A percentile compares a stretch with the other conserved stretches of the same genome.
Conservation (phyloP, 2,888 invertebrate genomes). For the Chrysodeixis includens region DNA sequence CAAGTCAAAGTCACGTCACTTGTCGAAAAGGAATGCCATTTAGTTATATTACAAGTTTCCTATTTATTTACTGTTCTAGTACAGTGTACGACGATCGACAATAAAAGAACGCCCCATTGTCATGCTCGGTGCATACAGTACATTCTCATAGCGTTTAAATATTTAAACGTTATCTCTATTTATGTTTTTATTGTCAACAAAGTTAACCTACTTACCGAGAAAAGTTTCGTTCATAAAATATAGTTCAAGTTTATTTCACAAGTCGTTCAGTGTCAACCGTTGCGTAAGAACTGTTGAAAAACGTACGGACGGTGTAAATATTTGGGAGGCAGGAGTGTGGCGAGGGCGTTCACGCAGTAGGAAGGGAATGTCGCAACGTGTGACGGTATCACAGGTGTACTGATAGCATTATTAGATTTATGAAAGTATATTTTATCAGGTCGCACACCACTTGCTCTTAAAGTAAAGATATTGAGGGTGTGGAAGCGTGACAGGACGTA, state of each 20-base stretch:
- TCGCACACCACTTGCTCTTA: no score
- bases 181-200: background rate
- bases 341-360: constrained; percentile 22
- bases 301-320: constrained; percentile 40
- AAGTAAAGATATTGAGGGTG: no score
- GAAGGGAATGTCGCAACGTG: background rate
- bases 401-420: background rate
- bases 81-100: no score
- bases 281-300: constrained; percentile 46
- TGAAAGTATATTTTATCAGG: no score
- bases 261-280: constrained; percentile 29
- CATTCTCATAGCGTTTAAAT: background rate
- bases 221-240: constrained; percentile 16
- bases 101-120: background rate
- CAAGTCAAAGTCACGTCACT: no score
- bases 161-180: background rate
- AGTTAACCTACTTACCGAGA: constrained; percentile 2
- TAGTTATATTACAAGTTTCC: no score
- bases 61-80: no score
- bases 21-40: no score
- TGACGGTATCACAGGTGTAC: background rate
- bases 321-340: constrained; percentile 26
- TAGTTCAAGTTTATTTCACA: constrained; percentile 48
- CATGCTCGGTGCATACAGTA: background rate
- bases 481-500: no score